These are phyloP conservation scores for Lamellibrachia columna DNA, from an alignment of 2,888 invertebrate species.

Conservation along the genomic window DNA sequence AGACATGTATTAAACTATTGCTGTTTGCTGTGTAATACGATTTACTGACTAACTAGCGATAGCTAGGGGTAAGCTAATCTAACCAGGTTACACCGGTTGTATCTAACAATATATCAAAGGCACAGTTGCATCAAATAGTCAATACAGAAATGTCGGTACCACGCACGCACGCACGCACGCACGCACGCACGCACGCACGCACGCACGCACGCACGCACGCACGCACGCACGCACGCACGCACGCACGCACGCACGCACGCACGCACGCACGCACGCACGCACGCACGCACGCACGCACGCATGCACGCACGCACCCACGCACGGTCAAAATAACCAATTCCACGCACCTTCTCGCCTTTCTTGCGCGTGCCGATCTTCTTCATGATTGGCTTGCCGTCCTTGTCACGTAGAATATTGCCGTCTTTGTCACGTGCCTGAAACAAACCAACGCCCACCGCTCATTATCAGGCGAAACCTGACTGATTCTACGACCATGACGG, in stretches of 20 bases:
- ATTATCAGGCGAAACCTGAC: background rate
- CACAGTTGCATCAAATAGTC: no score
- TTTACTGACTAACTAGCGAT: background rate
- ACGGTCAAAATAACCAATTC: background rate
- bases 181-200: background rate
- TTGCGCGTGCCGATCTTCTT: constrained; percentile 39
- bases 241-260: background rate
- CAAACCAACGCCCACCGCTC: background rate
- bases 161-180: no score
- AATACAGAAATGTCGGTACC: no score
- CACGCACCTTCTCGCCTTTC: constrained; percentile 24
- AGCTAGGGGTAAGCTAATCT: background rate
- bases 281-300: background rate
- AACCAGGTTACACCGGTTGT: background rate
- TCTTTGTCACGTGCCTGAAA: constrained; percentile 55
- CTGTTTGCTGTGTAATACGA: background rate
- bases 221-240: background rate
- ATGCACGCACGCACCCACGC: background rate
- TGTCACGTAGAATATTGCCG: constrained; percentile 39
- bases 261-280: background rate
- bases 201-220: background rate
- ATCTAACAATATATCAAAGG: background rate
- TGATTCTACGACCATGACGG: no score
- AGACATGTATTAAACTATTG: background rate
- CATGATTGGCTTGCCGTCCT: constrained; percentile 39